These are phyloP conservation scores for Conus ventricosus DNA, from an alignment of 1,140 invertebrate species.

Conservation along the genomic window DNA sequence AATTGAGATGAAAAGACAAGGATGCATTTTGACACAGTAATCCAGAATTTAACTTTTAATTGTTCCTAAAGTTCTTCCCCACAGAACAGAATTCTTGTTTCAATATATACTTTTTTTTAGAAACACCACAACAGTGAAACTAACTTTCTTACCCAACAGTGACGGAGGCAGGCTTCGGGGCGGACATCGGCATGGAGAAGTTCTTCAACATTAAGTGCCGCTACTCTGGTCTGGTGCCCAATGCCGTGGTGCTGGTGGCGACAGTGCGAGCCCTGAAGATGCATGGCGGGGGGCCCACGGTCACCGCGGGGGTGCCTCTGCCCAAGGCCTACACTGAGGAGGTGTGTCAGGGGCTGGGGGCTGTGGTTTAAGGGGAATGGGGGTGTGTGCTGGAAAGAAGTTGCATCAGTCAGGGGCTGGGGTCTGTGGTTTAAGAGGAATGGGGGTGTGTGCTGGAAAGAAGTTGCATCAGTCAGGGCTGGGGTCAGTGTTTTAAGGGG, in stretches of 20 bases:
- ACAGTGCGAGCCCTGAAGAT: slow-evolving; percentile 97
- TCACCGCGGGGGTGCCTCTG: slow-evolving; percentile 88
- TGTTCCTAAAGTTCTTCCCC: too few species aligned
- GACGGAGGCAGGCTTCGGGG: slow-evolving; percentile 98
- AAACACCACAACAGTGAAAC: too few species aligned
- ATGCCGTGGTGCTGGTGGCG: slow-evolving; percentile 93
- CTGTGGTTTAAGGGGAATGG: background rate
- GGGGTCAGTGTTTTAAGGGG: background rate
- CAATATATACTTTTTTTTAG: too few species aligned
- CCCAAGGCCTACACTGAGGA: slow-evolving; percentile 87
- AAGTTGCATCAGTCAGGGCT: background rate
- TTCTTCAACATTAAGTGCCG: slow-evolving; percentile 99
- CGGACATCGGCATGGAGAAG: slow-evolving; percentile 99
- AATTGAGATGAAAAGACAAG: too few species aligned
- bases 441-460: background rate
- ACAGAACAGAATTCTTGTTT: too few species aligned
- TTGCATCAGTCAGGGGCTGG: background rate
- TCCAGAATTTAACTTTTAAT: too few species aligned
- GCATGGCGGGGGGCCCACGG: slow-evolving; percentile 95
- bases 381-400: background rate
- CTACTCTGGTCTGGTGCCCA: slow-evolving; percentile 89
- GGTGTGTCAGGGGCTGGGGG: slow-evolving; percentile 53
- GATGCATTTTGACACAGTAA: too few species aligned
- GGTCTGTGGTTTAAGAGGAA: background rate
- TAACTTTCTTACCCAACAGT: slow-evolving; percentile 73